Percentiles rank a stretch among this genome's conserved stretches.
These are phyloP conservation scores for Colostygia pectinataria DNA, from an alignment of 2,888 invertebrate genomes.

Conservation along the genomic window DNA sequence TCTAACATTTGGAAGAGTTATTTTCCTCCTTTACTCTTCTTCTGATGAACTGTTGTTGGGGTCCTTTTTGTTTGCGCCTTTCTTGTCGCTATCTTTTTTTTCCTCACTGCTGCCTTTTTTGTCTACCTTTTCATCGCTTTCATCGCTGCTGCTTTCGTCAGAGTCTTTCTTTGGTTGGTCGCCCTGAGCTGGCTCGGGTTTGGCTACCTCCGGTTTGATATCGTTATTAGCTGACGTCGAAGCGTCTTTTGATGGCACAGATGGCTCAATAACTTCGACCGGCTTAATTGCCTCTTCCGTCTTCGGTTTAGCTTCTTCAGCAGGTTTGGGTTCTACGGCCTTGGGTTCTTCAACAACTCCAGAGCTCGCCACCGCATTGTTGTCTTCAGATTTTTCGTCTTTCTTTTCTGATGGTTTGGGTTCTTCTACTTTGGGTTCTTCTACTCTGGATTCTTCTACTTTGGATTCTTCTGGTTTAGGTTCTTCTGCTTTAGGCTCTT, in stretches of 20 bases:
- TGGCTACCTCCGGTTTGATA: constrained; percentile 5
- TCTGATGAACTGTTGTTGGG: constrained; percentile 48
- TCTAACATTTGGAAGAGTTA: constrained; percentile 56
- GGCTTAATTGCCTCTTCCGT: not conserved
- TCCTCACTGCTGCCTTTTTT: constrained; percentile 36
- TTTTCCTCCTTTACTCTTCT: constrained; percentile 45
- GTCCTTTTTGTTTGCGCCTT: constrained; percentile 35
- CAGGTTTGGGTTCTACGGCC: constrained; percentile 1
- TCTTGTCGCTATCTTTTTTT: constrained; percentile 31
- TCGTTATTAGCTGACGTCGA: constrained; percentile 28
- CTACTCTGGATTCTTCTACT: constrained; percentile 5
- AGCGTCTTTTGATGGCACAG: constrained; percentile 25
- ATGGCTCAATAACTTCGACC: not conserved
- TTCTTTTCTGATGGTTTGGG: constrained; percentile 20
- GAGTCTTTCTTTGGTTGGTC: constrained; percentile 42
- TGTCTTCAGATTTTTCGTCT: constrained; percentile 7
- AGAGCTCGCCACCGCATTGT: constrained; percentile 1
- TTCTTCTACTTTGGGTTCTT: constrained; percentile 23
- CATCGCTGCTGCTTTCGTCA: constrained; percentile 53
- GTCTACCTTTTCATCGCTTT: constrained; percentile 31
- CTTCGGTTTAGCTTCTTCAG: not conserved
- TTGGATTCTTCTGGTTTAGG: constrained; percentile 13
- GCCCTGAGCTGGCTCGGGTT: constrained; percentile 1
- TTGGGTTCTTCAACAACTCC: not conserved
- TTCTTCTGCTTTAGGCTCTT: constrained; percentile 29